Base-by-base conservation (phyloP, 1,140 invertebrate species). In the Oryzaephilus surinamensis region DNA sequence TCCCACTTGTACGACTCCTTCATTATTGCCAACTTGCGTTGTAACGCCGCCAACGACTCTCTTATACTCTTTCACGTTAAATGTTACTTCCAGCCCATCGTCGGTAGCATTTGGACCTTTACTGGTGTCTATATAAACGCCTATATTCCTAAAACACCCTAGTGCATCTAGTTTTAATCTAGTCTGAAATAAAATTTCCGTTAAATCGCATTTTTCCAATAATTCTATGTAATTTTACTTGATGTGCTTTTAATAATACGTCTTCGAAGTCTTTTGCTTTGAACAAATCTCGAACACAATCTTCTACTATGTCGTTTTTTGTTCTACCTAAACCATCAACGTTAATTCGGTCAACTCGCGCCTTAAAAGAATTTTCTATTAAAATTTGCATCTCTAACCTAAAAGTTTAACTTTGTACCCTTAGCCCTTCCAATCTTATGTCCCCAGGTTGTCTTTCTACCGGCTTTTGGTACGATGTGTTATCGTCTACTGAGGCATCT, bases 11-110 rank as follows among this genome's bases (percentile, higher is more conserved):
- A 93, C 48, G 16, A 82, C 81, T 6, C 82, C 86, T 60, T 91
- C 86, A 61, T 92, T 92, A 48, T 87, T 84, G 16, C 84, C 85
- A 36, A 91, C 76, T 41, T 79, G 71, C 0, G 86, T 89, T 46
- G 77, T 84, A 21, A 91, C 69, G n/a, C 80, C 80, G 7, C 87
- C 88, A 26, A 75, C 73, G 16, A 90, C 52, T 17, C 82, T 59
- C 30, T 76, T 76, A 33, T 79, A 52, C 65, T 93, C 90, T 38
- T 72, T 67, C 10, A 93, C 84, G 43, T 76, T 71, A 60, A 89
- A 92, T 10, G 81, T 87, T 52, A 82, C 81, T 69, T 92, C 84
- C 41, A 90, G 76, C 19, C 84, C 84, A 59, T 87, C 74, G 11
- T 75, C 71, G 13, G 76, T 74, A 7, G 81, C 69, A 45, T 72